These are phyloP conservation scores for Pseudomugil gertrudae DNA, from an alignment of 2,797 vertebrate genomes.

Conservation along the genomic window DNA sequence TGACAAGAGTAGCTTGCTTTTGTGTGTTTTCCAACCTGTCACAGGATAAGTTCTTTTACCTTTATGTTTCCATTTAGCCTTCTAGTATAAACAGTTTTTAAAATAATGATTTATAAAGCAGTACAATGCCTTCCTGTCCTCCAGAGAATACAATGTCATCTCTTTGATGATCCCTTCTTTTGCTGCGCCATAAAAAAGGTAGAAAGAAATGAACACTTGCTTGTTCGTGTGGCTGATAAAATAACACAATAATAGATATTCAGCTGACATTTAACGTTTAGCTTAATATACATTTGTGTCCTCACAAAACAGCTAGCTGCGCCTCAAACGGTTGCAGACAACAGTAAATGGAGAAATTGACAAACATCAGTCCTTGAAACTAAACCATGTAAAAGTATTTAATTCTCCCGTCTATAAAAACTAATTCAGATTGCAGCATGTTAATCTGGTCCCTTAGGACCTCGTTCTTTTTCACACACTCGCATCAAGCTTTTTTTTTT, in stretches of 20 bases:
- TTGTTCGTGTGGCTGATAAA: too few relatives aligned
- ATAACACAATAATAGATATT: too few relatives aligned
- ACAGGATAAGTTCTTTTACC: too few relatives aligned
- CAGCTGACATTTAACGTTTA: not conserved
- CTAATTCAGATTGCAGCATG: slow-evolving; percentile 3
- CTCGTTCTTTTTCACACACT: slow-evolving; percentile 18
- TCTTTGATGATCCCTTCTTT: not conserved
- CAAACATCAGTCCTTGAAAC: not conserved
- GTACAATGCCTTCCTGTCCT: too few relatives aligned
- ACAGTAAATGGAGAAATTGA: not conserved
- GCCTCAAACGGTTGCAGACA: not conserved
- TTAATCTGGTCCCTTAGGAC: slow-evolving; percentile 14
- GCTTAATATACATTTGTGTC: not conserved
- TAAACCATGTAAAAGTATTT: not conserved
- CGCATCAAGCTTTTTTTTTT: slow-evolving; percentile 2
- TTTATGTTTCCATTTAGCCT: not conserved
- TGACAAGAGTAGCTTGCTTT: not conserved
- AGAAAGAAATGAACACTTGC: too few relatives aligned
- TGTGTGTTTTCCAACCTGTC: not conserved
- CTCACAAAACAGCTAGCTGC: not conserved
- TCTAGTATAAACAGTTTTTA: not conserved
- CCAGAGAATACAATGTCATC: not conserved
- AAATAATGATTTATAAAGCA: not conserved
- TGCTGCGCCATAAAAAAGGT: not conserved
- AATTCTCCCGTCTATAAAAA: slow-evolving; percentile 9